Conservation (phyloP, 2,113 vertebrate species). For the Columba livia region DNA sequence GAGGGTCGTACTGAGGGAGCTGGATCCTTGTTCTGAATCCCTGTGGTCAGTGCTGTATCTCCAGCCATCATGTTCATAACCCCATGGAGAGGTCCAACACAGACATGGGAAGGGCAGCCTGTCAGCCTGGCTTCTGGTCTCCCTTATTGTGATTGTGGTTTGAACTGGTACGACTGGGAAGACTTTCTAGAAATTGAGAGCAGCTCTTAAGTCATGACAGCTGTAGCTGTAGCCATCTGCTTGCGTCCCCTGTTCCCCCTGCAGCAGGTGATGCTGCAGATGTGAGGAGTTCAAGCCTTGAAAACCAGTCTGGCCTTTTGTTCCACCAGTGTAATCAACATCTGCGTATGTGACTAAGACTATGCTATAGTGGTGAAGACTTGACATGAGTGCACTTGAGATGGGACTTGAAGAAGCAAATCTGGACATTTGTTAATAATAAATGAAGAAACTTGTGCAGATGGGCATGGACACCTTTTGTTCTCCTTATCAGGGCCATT, state of each 20-base stretch:
- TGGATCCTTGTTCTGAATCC: not conserved
- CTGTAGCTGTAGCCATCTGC: not conserved
- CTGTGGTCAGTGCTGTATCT: too few species aligned
- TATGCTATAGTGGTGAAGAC: not conserved
- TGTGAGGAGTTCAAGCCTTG: not conserved
- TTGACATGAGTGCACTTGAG: not conserved
- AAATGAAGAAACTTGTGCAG: not conserved
- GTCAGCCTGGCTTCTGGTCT: not conserved
- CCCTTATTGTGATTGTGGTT: not conserved
- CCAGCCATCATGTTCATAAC: fast-evolving
- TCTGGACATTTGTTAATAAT: not conserved
- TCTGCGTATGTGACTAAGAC: not conserved
- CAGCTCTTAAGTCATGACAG: not conserved
- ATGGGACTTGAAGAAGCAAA: not conserved
- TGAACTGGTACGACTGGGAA: not conserved
- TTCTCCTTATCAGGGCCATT: not conserved
- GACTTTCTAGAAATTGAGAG: not conserved
- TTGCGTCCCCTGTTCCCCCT: fast-evolving
- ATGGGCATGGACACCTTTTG: not conserved
- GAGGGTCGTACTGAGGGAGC: not conserved
- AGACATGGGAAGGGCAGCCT: not conserved
- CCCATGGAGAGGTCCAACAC: fast-evolving
- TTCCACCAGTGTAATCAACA: not conserved
- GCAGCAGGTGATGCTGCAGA: not conserved
- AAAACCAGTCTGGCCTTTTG: not conserved